Evolutionary conservation across 2,797 vertebrate species (phyloP).

Genomic region (Tenualosa thibaudeaui): DNA sequence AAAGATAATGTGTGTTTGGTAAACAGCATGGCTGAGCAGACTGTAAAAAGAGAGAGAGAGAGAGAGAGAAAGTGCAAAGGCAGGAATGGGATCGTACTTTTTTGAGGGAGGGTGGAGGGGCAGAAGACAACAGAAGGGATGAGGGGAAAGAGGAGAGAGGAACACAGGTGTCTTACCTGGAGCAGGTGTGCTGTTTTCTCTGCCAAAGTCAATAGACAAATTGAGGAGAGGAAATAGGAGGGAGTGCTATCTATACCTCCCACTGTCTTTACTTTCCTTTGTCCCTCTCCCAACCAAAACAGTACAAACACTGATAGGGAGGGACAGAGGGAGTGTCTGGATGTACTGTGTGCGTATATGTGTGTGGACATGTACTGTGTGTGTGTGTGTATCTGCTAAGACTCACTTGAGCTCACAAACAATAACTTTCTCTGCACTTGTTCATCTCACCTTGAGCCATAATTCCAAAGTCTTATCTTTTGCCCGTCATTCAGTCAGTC

Average conservation of each 20-base stretch:
- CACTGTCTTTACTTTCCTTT: background rate
- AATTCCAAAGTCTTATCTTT: too few relatives aligned
- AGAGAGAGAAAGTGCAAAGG: background rate
- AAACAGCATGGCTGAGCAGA: background rate
- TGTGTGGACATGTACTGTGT: background rate
- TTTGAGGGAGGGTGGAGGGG: background rate
- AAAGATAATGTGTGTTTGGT: too few relatives aligned
- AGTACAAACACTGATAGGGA: constrained; percentile 19
- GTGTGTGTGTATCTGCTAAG: background rate
- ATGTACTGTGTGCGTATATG: background rate
- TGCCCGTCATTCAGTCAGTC: too few relatives aligned
- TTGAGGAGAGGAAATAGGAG: background rate
- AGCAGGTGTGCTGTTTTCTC: background rate
- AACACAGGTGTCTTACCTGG: constrained; percentile 45
- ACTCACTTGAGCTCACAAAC: background rate
- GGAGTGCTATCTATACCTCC: background rate
- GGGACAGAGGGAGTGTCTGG: background rate
- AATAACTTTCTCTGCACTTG: background rate
- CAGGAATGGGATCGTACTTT: background rate
- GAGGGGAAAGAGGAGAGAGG: too few relatives aligned
- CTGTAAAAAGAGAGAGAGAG: background rate
- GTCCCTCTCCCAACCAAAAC: background rate
- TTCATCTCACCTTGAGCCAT: background rate
- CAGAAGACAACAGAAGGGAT: too few relatives aligned
- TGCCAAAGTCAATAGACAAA: background rate